Conservation (phyloP, 2,888 invertebrate species). For the Eupeodes luniger region DNA sequence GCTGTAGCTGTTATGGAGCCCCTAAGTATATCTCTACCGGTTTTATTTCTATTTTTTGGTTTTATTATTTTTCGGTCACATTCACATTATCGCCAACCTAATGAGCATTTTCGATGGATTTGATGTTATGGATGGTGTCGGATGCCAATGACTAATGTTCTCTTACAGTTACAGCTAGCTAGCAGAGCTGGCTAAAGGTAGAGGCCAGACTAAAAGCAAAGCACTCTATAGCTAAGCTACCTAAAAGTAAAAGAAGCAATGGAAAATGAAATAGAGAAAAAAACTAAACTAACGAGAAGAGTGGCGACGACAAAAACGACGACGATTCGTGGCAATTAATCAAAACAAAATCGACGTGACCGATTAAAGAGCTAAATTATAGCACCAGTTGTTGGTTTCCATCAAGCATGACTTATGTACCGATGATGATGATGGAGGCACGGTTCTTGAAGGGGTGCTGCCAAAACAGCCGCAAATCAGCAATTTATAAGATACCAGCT, state of each 20-base stretch:
- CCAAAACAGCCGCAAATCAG: slow-evolving; percentile 43
- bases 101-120: slow-evolving; percentile 32
- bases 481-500: neutral
- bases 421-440: no score
- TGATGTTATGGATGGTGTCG: slow-evolving; percentile 54
- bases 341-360: slow-evolving; percentile 77
- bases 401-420: slow-evolving; percentile 72
- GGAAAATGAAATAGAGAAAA: slow-evolving; percentile 12
- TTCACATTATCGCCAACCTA: slow-evolving; percentile 19
- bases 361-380: slow-evolving; percentile 78
- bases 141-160: slow-evolving; percentile 69
- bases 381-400: slow-evolving; percentile 75
- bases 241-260: neutral
- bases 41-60: slow-evolving; percentile 19
- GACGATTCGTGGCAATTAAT: slow-evolving; percentile 77
- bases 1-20: slow-evolving; percentile 8
- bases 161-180: slow-evolving; percentile 45
- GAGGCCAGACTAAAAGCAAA: slow-evolving; percentile 10
- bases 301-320: slow-evolving; percentile 58
- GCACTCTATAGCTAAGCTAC: no score
- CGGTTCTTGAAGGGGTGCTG: slow-evolving; percentile 19
- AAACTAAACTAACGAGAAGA: slow-evolving; percentile 38
- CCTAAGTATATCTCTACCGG: slow-evolving; percentile 31
- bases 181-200: slow-evolving; percentile 4
- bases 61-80: slow-evolving; percentile 22